Evolutionary conservation across 2,797 vertebrate species (phyloP), one percentile per base, ranked within the genome.

Genomic region (Semaprochilodus insignis): DNA sequence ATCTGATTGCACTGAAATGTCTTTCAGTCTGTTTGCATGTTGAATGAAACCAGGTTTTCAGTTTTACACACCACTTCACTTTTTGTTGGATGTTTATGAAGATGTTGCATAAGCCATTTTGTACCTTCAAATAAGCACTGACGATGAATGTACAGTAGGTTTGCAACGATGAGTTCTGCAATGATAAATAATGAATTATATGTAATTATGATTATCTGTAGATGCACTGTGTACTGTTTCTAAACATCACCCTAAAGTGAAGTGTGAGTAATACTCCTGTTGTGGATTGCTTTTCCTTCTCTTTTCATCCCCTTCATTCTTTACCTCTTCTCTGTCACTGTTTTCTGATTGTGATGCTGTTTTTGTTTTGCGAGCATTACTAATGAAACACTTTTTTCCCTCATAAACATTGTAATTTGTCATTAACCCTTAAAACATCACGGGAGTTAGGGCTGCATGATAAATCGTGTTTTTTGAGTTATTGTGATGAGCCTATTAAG

Each of bases 241-340:
- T 34, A 21, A 48, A 73, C 17, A 54, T 21, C 51, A 31, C 17
- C 8, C 31, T 40, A 60, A 59, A 57, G 84, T 80, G 84, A 82
- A 73, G 77, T 82, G 81, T 73, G 67, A 11, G 71, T 78, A 51
- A 73, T 52, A 54, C 55, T 54, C 78, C 70, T 66, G 34, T 34
- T 72, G 62, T 78, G 85, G 82, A 84, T 86, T 86, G 85, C 66
- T 27, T 59, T 83, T 57, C 48, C 71, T 76, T 67, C 6, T 76
- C 72, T 85, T 74, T 72, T 80, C 69, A 69, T 77, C 48, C 57
- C 66, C 16, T 66, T 66, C 17, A 55, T 74, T 80, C 34, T 31
- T 23, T 52, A 48, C 14, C 17, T 80, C 40, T 2, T 63, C 21
- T 73, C 69, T 44, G 6, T 57, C 81, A 57, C 40, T 57, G 23